These are phyloP conservation scores for Meloidogyne floridensis DNA, from an alignment of 1,140 invertebrate genomes.

Conservation along the genomic window DNA sequence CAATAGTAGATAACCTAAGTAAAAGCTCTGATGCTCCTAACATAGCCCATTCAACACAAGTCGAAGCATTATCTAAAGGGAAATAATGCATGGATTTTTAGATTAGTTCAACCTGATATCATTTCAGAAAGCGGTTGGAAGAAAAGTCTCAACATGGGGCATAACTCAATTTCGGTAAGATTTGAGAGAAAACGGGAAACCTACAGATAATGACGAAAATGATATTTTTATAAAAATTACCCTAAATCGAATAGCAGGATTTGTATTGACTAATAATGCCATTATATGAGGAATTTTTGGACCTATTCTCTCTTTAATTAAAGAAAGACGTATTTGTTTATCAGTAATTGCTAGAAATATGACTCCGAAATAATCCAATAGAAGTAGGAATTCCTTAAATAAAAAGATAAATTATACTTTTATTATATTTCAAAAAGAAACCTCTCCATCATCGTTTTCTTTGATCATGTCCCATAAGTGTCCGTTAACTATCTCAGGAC, in stretches of 20 bases:
- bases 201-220: background rate
- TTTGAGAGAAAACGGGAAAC: constrained; percentile 46
- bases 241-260: constrained; percentile 48
- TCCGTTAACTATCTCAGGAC: constrained; percentile 36
- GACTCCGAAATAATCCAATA: constrained; percentile 43
- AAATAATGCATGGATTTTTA: background rate
- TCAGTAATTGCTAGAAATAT: constrained; percentile 15
- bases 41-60: constrained; percentile 32
- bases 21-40: constrained; percentile 51
- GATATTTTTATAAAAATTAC: background rate
- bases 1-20: constrained; percentile 20
- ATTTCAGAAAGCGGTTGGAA: constrained; percentile 25
- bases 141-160: constrained; percentile 41
- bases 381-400: constrained; percentile 42
- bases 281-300: constrained; percentile 7
- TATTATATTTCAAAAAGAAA: background rate
- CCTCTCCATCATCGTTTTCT: background rate
- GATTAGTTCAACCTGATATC: constrained; percentile 18
- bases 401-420: constrained; percentile 1
- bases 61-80: constrained; percentile 14
- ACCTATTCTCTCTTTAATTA: constrained; percentile 9
- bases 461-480: background rate
- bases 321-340: background rate
- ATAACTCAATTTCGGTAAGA: constrained; percentile 44
- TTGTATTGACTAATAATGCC: constrained; percentile 33